Evolutionary conservation across 2,113 vertebrate genomes (phyloP).

Genomic region (Lipophrys pholis): DNA sequence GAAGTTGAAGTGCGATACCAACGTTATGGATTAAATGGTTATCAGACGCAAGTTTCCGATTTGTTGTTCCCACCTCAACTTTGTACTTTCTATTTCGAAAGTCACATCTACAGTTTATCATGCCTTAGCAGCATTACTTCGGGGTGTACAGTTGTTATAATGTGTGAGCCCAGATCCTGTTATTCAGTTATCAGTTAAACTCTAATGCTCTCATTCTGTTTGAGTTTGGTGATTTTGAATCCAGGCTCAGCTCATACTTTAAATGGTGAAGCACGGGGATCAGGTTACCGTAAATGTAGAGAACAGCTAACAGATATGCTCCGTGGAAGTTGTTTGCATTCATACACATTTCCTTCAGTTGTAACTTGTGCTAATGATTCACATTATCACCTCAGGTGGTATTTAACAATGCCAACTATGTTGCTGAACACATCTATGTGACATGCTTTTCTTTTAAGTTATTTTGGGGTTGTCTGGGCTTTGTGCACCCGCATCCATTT

Average conservation of each 20-base stretch:
- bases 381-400: slow-evolving; percentile 49
- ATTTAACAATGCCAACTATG: slow-evolving; percentile 17
- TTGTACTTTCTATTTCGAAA: background rate
- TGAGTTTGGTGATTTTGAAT: slow-evolving; percentile 7
- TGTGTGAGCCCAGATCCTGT: background rate
- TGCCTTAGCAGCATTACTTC: background rate
- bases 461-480: slow-evolving; percentile 63
- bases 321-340: slow-evolving; percentile 1
- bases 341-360: slow-evolving; percentile 9
- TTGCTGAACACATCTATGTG: slow-evolving; percentile 21
- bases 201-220: background rate
- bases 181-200: background rate
- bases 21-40: slow-evolving; percentile 31
- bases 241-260: background rate
- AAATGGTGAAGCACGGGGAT: background rate
- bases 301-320: background rate
- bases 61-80: background rate
- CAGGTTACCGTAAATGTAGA: background rate
- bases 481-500: slow-evolving; percentile 71
- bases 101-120: slow-evolving; percentile 11
- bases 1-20: slow-evolving; percentile 11
- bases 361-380: slow-evolving; percentile 52
- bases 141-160: background rate
- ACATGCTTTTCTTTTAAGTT: slow-evolving; percentile 54
- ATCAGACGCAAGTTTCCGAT: slow-evolving; percentile 8